Evolutionary conservation across 2,113 vertebrate genomes (phyloP), one percentile per base, ranked within the genome.

Genomic region (Entosphenus tridentatus): DNA sequence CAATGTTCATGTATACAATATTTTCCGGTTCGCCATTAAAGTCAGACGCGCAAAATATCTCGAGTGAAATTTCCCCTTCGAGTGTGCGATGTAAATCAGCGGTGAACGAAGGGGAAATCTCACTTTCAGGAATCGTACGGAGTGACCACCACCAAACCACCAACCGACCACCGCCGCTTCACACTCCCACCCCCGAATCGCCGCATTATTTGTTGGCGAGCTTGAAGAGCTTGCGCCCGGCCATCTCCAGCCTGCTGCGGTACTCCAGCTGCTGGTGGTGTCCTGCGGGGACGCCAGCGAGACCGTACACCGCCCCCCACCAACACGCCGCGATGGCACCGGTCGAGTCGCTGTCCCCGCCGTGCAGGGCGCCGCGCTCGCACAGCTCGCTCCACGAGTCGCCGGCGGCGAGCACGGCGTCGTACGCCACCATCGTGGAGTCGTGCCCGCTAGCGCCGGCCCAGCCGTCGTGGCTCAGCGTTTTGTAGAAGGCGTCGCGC

Each of bases 361-460:
- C 81, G 0, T 87, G 85, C 76, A 87, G 86, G 74, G 86, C 85
- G 14, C 78, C 80, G 1, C 80, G 74, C 69, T 80, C 68, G 55
- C 83, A 80, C 14, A 87, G 79, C 74, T 85, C 79, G 0, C 70
- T 68, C 85, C 85, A 87, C 14, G 81, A 84, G 68, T 75, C 72
- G 1, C 81, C 80, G 0, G 85, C 79, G 0, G 79, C 79, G 70
- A 87, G 79, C 55, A 87, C 21, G 0, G 83, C 84, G 1, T 87
- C 84, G 0, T 87, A 87, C 56, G 85, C 85, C 1, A 87, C 84
- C 82, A 87, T 84, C 69, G 84, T 83, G 4, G 83, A 82, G 1
- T 87, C 85, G 0, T 87, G 85, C 1, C 85, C 85, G 0, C 85
- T 87, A 77, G 80, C 77, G 68, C 85, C 85, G 0, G 75, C 85